Base-by-base conservation (phyloP, 1,140 invertebrate species). In the Diorhabda elongata region DNA sequence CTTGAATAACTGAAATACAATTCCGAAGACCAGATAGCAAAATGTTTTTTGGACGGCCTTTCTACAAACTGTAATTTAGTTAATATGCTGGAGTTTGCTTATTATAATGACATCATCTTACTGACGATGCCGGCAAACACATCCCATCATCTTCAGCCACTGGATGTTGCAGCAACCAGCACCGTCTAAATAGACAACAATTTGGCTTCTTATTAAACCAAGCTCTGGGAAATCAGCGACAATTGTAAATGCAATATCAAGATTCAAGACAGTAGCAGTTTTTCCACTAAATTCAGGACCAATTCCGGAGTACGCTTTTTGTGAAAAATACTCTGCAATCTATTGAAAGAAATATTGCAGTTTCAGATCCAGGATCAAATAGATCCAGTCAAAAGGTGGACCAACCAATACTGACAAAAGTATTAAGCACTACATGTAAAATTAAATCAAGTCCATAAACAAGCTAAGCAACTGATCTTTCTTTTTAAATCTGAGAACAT, bases 121-220 rank as follows among this genome's bases (percentile, higher is more conserved):
- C 58, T 80, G 41, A 79, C 69, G 61, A 63, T 79, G 11, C 77
- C 76, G 44, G 73, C 71, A 41, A 78, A 81, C 62, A 78, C 74
- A 5, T 74, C 75, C 1, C 75, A 80, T 69, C 75, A 71, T 69
- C 69, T 81, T 9, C 78, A 81, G 69, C 79, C 79, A 5, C 67
- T 81, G n/a, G 58, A 58, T n/a, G 58, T 3, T 58, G 58, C 58
- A 11, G 58, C 5, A 26, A 26, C 26, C 26, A 26, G 26, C 58
- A 4, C 41, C 58, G 58, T 8, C 58, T 58, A 8, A 1, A 9
- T 7, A n/a, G 58, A 58, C 58, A 26, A 26, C 26, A 26, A 26
- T 26, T 26, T 26, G 26, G 26, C 26, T 26, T 26, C 26, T 26
- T 26, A 26, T 26, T 26, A 26, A 26, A 26, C 26, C 26, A 26